Base-by-base conservation (phyloP, 2,113 vertebrate genomes). In the Egretta garzetta region DNA sequence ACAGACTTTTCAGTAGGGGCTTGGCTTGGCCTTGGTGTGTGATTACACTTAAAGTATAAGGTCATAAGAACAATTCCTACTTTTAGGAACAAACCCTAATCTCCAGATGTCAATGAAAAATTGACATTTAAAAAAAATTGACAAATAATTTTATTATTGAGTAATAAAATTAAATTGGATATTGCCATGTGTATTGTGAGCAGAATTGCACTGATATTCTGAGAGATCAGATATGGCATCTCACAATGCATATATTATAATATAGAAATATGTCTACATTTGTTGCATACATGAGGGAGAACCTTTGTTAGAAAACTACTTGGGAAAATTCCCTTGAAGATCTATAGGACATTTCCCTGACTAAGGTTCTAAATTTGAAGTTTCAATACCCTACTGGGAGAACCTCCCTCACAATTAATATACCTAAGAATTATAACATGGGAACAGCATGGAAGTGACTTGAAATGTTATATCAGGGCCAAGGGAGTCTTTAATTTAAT, bases 401-500 rank as follows among this genome's bases (percentile, higher is more conserved):
- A 50, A 71, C 55, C 79, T 97, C 82, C 80, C 32, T 96, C 72
- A 90, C 92, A 96, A 90, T 94, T 96, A 96, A 97, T 88, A 93
- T 86, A 80, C 35, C 59, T 63, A 97, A 94, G 88, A 97, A 95
- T 97, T 97, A 93, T 86, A 93, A 96, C 85, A 93, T 86, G 68
- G 60, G 82, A 95, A 84, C 79, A 95, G 88, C 92, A 92, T 71
- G 67, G 74, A 94, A 94, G 72, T 93, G 67, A 92, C 88, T 96
- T 83, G 50, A 52, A 92, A 93, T 96, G 88, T 94, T 97, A 81
- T 97, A 96, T 88, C 82, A 88, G 87, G 75, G 50, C 86, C 95
- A 70, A 77, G 85, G 95, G 92, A 97, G 55, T 76, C 82, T 95
- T 96, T 94, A 96, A 95, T 84, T 95, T 96, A 97, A 95, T 88